Base-by-base conservation (phyloP, 2,888 invertebrate genomes). In the Eumerus sabulonum region DNA sequence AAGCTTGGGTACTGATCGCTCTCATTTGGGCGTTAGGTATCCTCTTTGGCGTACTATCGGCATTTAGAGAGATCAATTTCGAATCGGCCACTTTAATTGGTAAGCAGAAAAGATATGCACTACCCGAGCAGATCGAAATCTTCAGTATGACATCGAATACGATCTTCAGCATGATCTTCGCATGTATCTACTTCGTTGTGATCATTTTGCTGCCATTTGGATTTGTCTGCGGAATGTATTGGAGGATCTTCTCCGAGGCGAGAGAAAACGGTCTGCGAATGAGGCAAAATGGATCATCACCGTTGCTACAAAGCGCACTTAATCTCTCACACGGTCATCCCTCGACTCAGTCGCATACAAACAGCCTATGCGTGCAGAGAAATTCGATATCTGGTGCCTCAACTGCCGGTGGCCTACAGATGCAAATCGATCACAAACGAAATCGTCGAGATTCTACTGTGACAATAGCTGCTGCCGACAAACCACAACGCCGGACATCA, bases 241-340 rank as follows among this genome's bases (percentile, higher is more conserved):
- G 89, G 89, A 85, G 89, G 59, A 89, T 89, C 64, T 88, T 89
- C 70, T 87, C 88, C 7, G 89, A 89, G 82, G 89, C 89, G 1
- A 85, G 88, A 1, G 89, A 88, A 63, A 89, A 89, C 76, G 89
- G 89, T 1, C 74, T 89, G 71, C 85, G 89, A 35, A 89, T 89
- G 87, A 85, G 89, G 1, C 89, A 89, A 63, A 89, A 89, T 67
- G 89, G 89, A 16, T 89, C 89, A 3, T 89, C 89, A 18, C 89
- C 89, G 48, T 81, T 89, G 59, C 81, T 89, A 35, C 89, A 89
- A 82, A 89, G 89, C 83, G 88, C 89, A 5, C 76, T 89, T 5
- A 89, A 89, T 82, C 82, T 89, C 16, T 86, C 86, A 0, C 86
- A 86, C 13, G 83, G 83, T 9, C 83, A 83, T 13, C 82, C 82